These are phyloP conservation scores for Zaprionus inermis DNA, from an alignment of 1,140 invertebrate genomes.

Conservation along the genomic window DNA sequence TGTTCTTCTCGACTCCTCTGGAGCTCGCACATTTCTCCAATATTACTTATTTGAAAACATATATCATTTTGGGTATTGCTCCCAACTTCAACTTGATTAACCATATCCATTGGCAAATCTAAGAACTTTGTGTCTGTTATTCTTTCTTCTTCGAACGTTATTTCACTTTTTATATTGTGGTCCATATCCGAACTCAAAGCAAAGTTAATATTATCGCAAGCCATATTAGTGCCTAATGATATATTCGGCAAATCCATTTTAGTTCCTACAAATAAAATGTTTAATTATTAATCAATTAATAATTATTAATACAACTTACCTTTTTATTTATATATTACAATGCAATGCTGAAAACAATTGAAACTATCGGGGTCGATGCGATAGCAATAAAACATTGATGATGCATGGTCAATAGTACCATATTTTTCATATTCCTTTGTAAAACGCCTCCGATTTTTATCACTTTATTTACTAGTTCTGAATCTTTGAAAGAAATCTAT, in stretches of 20 bases:
- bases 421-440: not conserved
- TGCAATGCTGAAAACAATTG: not conserved
- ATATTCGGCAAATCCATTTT: not conserved
- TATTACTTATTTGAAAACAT: not conserved
- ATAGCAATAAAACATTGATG: not conserved
- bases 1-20: not conserved
- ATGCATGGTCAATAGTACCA: not conserved
- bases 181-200: not conserved
- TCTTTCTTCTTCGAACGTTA: constrained; percentile 30
- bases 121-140: constrained; percentile 32
- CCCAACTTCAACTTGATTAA: constrained; percentile 28
- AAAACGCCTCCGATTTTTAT: not conserved
- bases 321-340: constrained; percentile 3
- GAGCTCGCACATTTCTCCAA: constrained; percentile 36
- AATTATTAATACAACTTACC: not conserved
- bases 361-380: not conserved
- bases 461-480: not conserved
- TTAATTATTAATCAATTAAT: not conserved
- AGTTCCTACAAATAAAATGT: not conserved
- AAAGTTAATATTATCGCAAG: not conserved
- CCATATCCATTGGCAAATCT: constrained; percentile 16
- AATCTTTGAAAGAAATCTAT: not conserved
- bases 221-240: not conserved
- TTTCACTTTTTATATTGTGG: constrained; percentile 32
- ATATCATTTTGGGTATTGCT: constrained; percentile 8